phyloP scores from a whole-genome alignment of 2,888 invertebrate genomes.

The Ophion costatus region DNA sequence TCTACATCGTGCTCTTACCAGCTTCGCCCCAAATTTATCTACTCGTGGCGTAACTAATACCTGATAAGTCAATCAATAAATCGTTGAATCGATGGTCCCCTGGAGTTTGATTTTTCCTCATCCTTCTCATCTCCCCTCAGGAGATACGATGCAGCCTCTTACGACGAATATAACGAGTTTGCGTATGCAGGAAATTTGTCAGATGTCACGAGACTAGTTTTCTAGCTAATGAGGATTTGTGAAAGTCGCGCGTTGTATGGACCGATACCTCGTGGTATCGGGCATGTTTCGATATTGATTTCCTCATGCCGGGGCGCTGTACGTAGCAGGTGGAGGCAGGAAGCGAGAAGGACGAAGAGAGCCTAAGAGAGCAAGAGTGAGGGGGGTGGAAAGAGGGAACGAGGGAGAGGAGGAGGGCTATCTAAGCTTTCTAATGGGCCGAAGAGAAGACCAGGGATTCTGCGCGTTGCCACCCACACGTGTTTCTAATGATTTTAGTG shows the following conservation, averaged over 20 bases:
- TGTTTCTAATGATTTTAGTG: constrained; percentile 83
- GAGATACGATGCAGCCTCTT: background rate
- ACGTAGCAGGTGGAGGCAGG: constrained; percentile 75
- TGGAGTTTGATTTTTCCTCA: background rate
- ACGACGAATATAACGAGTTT: background rate
- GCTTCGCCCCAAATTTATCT: too few relatives aligned
- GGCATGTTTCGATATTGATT: constrained; percentile 81
- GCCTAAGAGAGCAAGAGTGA: constrained; percentile 61
- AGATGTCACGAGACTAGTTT: background rate
- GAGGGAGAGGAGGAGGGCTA: constrained; percentile 51
- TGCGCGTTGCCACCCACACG: constrained; percentile 80
- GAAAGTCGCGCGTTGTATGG: background rate
- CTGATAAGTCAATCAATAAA: too few relatives aligned
- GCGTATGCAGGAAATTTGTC: background rate
- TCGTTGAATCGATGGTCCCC: background rate
- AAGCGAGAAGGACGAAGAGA: constrained; percentile 61
- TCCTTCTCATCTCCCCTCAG: background rate
- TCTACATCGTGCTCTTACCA: too few relatives aligned
- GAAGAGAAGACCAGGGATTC: constrained; percentile 74
- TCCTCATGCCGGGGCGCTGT: constrained; percentile 77
- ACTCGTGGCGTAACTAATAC: too few relatives aligned
- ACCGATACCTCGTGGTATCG: constrained; percentile 38
- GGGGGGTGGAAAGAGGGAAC: constrained; percentile 53
- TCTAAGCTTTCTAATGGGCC: constrained; percentile 67
- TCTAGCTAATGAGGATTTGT: background rate